Conservation (phyloP, 2,113 vertebrate species). For the Mungos mungo region DNA sequence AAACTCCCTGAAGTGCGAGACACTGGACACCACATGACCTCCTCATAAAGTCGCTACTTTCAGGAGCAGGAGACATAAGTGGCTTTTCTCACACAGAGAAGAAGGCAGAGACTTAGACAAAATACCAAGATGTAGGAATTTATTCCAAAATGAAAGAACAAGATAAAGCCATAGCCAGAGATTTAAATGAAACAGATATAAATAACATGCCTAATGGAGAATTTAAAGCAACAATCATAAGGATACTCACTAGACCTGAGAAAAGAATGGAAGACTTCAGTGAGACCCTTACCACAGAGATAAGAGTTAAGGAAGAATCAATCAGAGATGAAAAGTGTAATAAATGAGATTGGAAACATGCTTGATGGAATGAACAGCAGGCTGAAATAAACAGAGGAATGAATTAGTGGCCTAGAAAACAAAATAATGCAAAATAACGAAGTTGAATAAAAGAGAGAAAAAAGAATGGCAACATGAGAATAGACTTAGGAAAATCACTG, state of each 20-base stretch:
- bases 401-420: not conserved
- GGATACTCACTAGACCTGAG: too few species aligned
- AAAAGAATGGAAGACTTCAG: too few species aligned
- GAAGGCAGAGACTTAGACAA: not conserved
- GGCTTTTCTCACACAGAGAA: not conserved
- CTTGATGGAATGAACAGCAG: not conserved
- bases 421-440: not conserved
- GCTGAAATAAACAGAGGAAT: not conserved
- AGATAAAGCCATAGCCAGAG: not conserved
- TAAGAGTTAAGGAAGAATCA: not conserved
- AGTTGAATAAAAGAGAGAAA: not conserved
- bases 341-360: not conserved
- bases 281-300: too few species aligned
- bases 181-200: too few species aligned
- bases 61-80: not conserved
- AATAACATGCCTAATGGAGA: too few species aligned
- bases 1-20: not conserved
- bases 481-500: not conserved
- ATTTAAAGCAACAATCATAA: too few species aligned
- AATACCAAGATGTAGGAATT: not conserved
- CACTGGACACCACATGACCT: not conserved
- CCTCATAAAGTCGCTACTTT: not conserved
- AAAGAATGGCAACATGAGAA: not conserved
- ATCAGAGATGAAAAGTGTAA: not conserved
- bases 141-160: not conserved